A percentile compares a stretch with the other conserved stretches of the same genome.
phyloP scores from a whole-genome alignment of 2,888 invertebrate genomes.

The Nymphalis c-album region DNA sequence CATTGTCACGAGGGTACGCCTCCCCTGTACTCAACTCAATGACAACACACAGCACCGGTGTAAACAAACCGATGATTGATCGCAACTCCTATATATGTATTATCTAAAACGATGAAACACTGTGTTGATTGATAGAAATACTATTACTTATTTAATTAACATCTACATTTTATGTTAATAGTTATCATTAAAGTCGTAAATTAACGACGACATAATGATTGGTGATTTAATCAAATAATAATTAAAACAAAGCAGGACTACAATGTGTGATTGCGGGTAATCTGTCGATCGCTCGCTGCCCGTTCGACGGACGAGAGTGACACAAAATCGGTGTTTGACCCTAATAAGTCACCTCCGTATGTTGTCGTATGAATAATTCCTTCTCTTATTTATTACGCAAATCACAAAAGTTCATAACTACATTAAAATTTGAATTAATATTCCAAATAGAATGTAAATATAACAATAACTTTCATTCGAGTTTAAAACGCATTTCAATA shows the following conservation, averaged over 20 bases:
- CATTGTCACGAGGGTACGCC: slow-evolving; percentile 91
- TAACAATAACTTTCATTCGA: no score
- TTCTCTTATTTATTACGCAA: background rate
- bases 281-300: slow-evolving; percentile 59
- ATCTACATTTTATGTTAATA: background rate
- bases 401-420: no score
- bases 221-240: no score
- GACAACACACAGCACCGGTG: slow-evolving; percentile 51
- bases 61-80: slow-evolving; percentile 60
- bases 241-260: no score
- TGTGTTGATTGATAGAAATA: background rate
- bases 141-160: background rate
- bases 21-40: slow-evolving; percentile 29
- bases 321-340: slow-evolving; percentile 21
- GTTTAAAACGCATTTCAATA: no score
- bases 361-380: background rate
- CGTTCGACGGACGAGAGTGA: slow-evolving; percentile 66
- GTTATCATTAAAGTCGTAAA: background rate
- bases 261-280: slow-evolving; percentile 55
- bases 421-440: no score
- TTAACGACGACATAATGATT: no score
- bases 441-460: no score
- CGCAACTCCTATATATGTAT: background rate
- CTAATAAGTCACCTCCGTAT: slow-evolving; percentile 12
- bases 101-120: background rate